These are phyloP conservation scores for Hirtodrosophila confusa DNA, from an alignment of 2,888 invertebrate species.

Conservation along the genomic window DNA sequence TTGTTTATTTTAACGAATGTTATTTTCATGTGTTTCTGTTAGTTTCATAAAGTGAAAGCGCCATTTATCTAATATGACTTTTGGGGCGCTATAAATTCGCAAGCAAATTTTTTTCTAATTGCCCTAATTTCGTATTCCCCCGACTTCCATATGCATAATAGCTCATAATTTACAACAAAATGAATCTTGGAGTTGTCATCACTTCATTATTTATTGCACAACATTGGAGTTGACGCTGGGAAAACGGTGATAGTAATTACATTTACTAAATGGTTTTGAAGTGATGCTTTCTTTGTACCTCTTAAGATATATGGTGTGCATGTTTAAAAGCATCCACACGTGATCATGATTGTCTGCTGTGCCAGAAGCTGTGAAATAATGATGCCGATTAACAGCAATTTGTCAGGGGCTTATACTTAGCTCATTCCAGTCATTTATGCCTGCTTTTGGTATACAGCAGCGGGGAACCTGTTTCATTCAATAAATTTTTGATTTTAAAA, in stretches of 20 bases:
- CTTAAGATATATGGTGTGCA: not conserved
- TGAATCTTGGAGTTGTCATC: slow-evolving; percentile 31
- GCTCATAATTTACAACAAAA: slow-evolving; percentile 19
- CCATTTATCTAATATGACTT: slow-evolving; percentile 32
- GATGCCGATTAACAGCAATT: slow-evolving; percentile 32
- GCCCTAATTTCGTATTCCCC: slow-evolving; percentile 43
- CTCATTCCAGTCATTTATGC: not conserved
- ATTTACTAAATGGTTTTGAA: slow-evolving; percentile 58
- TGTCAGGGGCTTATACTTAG: slow-evolving; percentile 2
- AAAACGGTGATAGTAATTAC: slow-evolving; percentile 62
- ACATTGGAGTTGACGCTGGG: slow-evolving; percentile 30
- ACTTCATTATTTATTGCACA: slow-evolving; percentile 64
- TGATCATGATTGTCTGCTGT: slow-evolving; percentile 51
- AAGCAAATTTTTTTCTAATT: slow-evolving; percentile 51
- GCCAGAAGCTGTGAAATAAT: slow-evolving; percentile 32
- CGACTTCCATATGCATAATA: slow-evolving; percentile 11
- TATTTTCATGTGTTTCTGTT: slow-evolving; percentile 11
- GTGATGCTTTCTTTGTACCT: slow-evolving; percentile 9
- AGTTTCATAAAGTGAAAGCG: slow-evolving; percentile 59
- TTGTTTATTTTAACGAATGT: slow-evolving; percentile 19
- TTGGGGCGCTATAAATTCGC: slow-evolving; percentile 35
- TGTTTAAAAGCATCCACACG: slow-evolving; percentile 40
- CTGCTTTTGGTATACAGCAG: not conserved
- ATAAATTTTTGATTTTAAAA: not conserved
- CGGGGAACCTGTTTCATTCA: not conserved